phyloP scores from a whole-genome alignment of 2,113 vertebrate genomes.

The Dinomys branickii region DNA sequence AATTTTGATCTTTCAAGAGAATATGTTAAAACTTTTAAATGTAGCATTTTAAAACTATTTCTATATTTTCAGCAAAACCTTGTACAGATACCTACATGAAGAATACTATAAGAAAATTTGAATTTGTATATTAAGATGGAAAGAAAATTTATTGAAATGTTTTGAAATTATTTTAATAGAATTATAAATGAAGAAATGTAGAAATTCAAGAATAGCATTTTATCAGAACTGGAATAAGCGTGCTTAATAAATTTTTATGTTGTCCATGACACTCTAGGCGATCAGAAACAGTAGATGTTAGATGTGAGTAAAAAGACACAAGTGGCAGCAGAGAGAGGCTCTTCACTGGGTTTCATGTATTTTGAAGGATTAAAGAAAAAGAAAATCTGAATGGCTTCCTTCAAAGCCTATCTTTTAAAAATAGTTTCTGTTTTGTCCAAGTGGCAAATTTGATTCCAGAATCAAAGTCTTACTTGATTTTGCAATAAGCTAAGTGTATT shows the following conservation, averaged over 20 bases:
- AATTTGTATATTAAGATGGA: neutral
- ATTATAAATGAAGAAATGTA: neutral
- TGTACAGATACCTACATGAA: neutral
- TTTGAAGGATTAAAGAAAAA: neutral
- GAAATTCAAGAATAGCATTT: neutral
- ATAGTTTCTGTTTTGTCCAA: neutral
- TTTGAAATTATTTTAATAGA: constrained; percentile 23
- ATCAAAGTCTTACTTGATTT: neutral
- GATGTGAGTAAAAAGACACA: neutral
- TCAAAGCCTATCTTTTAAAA: neutral
- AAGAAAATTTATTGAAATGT: neutral
- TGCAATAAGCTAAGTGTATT: neutral
- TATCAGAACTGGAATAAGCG: neutral
- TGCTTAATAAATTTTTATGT: neutral
- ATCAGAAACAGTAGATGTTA: neutral
- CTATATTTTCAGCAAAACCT: neutral
- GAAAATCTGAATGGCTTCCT: neutral
- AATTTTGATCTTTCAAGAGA: neutral
- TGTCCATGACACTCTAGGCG: neutral
- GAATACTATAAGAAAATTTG: neutral
- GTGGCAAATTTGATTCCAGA: neutral
- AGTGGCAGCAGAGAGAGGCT: neutral
- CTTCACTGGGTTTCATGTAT: neutral
- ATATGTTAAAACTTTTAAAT: neutral
- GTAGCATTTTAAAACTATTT: neutral